Evolutionary conservation across 2,888 invertebrate genomes (phyloP).

Genomic region (Leucophenga montana): DNA sequence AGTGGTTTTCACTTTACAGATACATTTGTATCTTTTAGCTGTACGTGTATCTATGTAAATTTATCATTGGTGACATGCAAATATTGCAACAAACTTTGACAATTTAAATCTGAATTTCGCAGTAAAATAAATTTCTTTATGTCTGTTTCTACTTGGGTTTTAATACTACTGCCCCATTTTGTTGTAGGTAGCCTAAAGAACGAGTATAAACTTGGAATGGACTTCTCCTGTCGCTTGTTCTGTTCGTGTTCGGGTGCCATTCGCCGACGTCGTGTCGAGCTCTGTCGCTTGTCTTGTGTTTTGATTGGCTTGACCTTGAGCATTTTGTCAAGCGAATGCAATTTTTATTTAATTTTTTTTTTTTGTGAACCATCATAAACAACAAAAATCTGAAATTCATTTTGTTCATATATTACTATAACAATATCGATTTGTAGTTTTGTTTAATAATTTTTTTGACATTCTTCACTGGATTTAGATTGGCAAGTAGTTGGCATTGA

Average conservation of each 20-base stretch:
- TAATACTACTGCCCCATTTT: conserved; percentile 24
- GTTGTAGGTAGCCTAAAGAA: background rate
- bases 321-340: conserved; percentile 51
- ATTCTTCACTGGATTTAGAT: too few relatives aligned
- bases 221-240: background rate
- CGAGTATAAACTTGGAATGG: conserved; percentile 7
- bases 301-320: conserved; percentile 65
- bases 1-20: background rate
- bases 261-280: conserved; percentile 21
- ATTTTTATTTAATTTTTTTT: background rate
- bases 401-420: background rate
- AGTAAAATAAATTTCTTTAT: conserved; percentile 59
- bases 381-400: background rate
- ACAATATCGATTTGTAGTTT: conserved; percentile 1
- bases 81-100: conserved; percentile 56
- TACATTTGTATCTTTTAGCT: background rate
- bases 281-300: background rate
- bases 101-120: conserved; percentile 49
- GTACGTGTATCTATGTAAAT: conserved; percentile 4
- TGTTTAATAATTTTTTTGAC: too few relatives aligned
- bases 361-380: conserved; percentile 5
- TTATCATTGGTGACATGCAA: conserved; percentile 44
- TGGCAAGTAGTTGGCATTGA: too few relatives aligned
- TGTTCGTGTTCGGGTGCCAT: background rate
- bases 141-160: conserved; percentile 31